Evolutionary conservation across 2,888 invertebrate genomes (phyloP), one percentile per base, ranked within the genome.

Genomic region (Cephus sareptanus): DNA sequence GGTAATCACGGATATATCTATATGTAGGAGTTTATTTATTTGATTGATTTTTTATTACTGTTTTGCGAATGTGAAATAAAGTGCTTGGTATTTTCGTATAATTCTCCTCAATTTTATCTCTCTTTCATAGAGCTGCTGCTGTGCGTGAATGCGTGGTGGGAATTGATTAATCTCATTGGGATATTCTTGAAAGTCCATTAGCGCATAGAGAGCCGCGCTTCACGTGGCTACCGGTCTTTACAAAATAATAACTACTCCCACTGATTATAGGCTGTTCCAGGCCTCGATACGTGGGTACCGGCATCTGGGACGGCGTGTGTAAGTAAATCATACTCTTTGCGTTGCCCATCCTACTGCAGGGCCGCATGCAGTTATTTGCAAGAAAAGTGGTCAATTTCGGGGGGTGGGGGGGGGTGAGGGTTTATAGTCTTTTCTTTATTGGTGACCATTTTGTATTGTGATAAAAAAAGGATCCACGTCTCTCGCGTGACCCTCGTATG

Each of bases 311-410:
- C 73, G 75, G 37, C 76, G 76, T 35, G 73, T 31, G 71, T 37
- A 73, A 75, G 78, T 78, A 78, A 78, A 78, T 78, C 78, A 73
- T 78, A 78, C 78, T 76, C 78, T 78, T 76, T 76, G 31, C 71
- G 3, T 71, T 34, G 71, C 33, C 71, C 71, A 4, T 31, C 31
- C 71, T 34, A 9, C 71, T 1, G 31, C 71, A 71, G 75, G 73
- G 78, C 75, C 78, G 78, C 73, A 75, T 56, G 2, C 23, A 2
- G 56, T 2, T 56, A 2, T 23, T 56, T 23, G 6, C 56, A 23
- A 23, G 9, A 56, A 2, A 56, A 56, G 23, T 56, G 0, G 56
- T 1, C 23, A 2, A 56, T 9, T 23, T 56, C 1, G 4, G 35
- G 12, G 3, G 35, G n/a, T n/a, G n/a, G 0, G 3, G 34, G 34